Evolutionary conservation across 92 coral and sea anemone genomes (phyloP), one percentile per base, ranked within the genome.

Genomic region (Scolanthus callimorphus): DNA sequence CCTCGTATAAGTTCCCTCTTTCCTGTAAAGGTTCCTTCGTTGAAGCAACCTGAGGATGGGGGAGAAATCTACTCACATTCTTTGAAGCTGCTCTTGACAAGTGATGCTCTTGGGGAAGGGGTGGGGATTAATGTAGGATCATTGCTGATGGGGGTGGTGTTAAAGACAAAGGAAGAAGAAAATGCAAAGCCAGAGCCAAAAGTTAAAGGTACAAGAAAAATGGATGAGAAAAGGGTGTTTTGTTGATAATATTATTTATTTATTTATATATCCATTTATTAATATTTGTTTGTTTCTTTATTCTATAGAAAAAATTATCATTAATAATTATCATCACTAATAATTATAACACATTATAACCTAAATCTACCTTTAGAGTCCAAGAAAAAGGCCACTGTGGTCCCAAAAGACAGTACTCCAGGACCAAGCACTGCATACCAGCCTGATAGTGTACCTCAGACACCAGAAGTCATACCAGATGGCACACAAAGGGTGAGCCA

Each of bases 81-180:
- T 52, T 78, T 75, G 46, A 84, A 82, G 43, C 55, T 88, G 15
- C 28, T 71, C 17, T 34, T 88, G 2, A 83, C 50, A 31, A 62
- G 64, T 31, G 73, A 72, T 1, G 57, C 65, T 37, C 63, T 52
- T 1, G 51, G 59, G 8, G 71, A 73, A 57, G 86, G 81, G 13
- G 29, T 88, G 55, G 59, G 59, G 38, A 41, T 51, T 19, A 86
- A 44, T 51, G 57, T 66, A 55, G 89, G 85, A 19, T 52, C 51
- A 12, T 27, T 82, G 27, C 59, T 62, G 47, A 46, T 46, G 52
- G 23, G 17, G 19, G 12, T 82, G 57, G 17, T 28, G 2, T 31
- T 82, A 30, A 47, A 15, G 6, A 6, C 6, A 6, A 6, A 34
- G 43, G 43, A 34, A 34, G 15, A 34, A 15, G 43, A 6, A 15